Conservation (phyloP, 1,140 invertebrate genomes). For the Sinella curviseta region DNA sequence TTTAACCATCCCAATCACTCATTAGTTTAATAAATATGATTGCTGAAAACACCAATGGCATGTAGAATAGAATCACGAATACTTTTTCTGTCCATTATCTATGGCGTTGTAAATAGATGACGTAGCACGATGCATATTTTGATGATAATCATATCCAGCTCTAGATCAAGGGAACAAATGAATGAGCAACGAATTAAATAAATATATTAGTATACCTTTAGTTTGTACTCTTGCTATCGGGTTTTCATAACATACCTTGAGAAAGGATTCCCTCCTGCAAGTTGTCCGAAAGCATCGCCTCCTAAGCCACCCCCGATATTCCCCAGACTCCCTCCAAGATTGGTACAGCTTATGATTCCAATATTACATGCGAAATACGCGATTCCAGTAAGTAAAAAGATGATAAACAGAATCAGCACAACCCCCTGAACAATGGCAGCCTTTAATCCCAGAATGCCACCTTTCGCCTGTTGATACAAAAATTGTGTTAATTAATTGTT, state of each 20-base stretch:
- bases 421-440: constrained; percentile 8
- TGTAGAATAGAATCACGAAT: neutral
- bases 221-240: no score
- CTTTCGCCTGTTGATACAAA: constrained; percentile 21
- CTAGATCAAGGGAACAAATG: neutral
- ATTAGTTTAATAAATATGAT: no score
- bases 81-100: constrained; percentile 12
- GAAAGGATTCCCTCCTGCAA: neutral
- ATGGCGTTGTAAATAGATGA: constrained; percentile 13
- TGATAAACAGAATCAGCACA: neutral
- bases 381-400: constrained; percentile 33
- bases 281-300: neutral
- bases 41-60: no score
- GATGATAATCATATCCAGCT: neutral
- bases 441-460: constrained; percentile 29
- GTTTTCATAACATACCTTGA: neutral
- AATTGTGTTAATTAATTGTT: no score
- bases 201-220: no score
- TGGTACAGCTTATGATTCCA: neutral
- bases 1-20: no score
- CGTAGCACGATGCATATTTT: neutral
- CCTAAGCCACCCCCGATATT: neutral
- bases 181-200: no score
- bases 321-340: neutral
- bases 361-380: constrained; percentile 31